Conservation (phyloP, 2,888 invertebrate species). For the Pseudococcus viburni region DNA sequence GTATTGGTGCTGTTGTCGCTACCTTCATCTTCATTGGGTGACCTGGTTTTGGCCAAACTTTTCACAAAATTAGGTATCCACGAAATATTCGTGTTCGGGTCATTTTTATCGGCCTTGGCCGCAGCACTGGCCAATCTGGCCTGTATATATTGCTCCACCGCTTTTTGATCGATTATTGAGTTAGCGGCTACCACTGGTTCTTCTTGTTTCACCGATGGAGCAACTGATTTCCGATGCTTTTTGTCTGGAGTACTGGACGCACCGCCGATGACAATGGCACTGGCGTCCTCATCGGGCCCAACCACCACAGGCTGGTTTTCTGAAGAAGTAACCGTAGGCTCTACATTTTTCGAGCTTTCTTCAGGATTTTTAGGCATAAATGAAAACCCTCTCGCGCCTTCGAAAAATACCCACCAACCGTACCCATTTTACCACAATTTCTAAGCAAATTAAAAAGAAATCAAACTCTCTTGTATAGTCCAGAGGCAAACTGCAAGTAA, state of each 20-base stretch:
- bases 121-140: background rate
- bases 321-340: constrained; percentile 51
- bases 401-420: too few relatives aligned
- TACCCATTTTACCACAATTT: too few relatives aligned
- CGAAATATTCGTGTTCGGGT: background rate
- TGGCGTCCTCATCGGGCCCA: background rate
- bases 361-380: constrained; percentile 26
- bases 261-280: background rate
- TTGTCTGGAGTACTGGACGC: background rate
- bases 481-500: too few relatives aligned
- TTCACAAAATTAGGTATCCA: constrained; percentile 26
- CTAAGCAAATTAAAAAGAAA: too few relatives aligned
- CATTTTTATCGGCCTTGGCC: background rate
- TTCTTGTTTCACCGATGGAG: background rate
- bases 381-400: too few relatives aligned
- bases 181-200: background rate
- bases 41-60: background rate
- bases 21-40: background rate
- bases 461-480: too few relatives aligned
- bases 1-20: background rate
- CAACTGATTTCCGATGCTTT: background rate
- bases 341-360: constrained; percentile 36
- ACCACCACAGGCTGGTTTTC: background rate
- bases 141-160: background rate
- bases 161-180: background rate